Percentiles rank a stretch among this genome's conserved stretches.
These are phyloP conservation scores for Eulemur macaco DNA, from an alignment of 2,113 vertebrate species.

Conservation along the genomic window DNA sequence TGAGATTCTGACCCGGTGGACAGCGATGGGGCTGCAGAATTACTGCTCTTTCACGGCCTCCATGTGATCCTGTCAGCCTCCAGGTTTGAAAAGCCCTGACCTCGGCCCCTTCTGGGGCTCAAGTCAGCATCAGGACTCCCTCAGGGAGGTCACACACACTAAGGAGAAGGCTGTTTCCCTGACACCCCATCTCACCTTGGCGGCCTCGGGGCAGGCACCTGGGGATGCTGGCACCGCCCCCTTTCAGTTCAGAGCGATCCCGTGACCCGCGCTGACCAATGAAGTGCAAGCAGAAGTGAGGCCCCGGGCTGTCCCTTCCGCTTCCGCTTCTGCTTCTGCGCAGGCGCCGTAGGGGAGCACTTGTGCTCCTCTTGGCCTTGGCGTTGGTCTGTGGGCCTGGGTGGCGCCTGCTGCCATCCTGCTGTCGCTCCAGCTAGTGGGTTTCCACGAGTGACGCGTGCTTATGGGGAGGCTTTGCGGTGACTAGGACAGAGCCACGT, in stretches of 20 bases:
- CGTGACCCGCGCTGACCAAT: background rate
- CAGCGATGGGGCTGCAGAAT: fast-evolving
- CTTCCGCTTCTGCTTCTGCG: too few relatives aligned
- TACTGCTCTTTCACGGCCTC: background rate
- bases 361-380: too few relatives aligned
- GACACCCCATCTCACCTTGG: background rate
- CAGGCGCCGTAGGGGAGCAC: too few relatives aligned
- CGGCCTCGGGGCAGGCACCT: too few relatives aligned
- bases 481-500: background rate
- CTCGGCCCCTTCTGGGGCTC: background rate
- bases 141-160: background rate
- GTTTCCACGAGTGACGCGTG: too few relatives aligned
- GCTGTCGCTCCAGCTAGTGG: background rate
- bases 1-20: background rate
- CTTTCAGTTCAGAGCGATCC: background rate
- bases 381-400: too few relatives aligned
- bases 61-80: background rate
- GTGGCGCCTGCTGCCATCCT: fast-evolving
- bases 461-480: background rate
- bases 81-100: background rate
- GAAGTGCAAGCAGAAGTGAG: background rate
- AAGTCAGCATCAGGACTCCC: background rate
- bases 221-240: background rate
- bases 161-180: background rate
- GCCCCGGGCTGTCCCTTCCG: too few relatives aligned